Percentiles rank a stretch among this genome's conserved stretches.
Evolutionary conservation across 1,140 invertebrate species (phyloP).

Genomic region (Leptonema lineaticorne): DNA sequence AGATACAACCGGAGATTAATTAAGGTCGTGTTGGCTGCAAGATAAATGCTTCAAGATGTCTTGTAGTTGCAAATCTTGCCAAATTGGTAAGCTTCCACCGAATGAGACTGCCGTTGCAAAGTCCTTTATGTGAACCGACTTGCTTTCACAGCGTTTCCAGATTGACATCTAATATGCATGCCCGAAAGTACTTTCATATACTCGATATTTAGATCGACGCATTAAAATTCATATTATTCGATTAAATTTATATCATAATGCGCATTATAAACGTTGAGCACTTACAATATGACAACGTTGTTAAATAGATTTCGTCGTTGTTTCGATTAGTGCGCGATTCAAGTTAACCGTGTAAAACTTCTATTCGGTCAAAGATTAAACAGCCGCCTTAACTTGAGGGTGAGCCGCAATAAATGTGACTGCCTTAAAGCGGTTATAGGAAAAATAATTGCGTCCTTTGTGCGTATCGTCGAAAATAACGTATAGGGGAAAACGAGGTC

Average conservation of each 20-base stretch:
- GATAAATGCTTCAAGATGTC: slow-evolving; percentile 22
- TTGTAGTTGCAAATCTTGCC: slow-evolving; percentile 25
- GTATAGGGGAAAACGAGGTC: too few species aligned
- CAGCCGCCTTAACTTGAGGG: background rate
- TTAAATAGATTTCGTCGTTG: too few species aligned
- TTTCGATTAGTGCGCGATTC: background rate
- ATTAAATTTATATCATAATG: too few species aligned
- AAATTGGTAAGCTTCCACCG: slow-evolving; percentile 3
- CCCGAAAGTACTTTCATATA: background rate
- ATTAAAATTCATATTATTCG: too few species aligned
- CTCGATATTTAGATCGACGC: too few species aligned
- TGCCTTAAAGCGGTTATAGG: background rate
- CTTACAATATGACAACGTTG: background rate
- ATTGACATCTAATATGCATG: too few species aligned
- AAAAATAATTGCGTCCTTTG: slow-evolving; percentile 21
- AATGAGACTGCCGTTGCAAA: background rate
- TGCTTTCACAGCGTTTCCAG: background rate
- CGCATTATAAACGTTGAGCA: too few species aligned
- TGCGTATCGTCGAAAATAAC: background rate
- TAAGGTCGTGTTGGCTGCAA: slow-evolving; percentile 27
- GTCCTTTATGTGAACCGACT: background rate
- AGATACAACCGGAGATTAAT: slow-evolving; percentile 22
- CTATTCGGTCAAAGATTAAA: background rate
- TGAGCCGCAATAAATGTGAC: slow-evolving; percentile 2
- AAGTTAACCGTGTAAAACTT: too few species aligned